Conservation (phyloP, 2,113 vertebrate genomes). For the Xenotilapia caudafasciata region DNA sequence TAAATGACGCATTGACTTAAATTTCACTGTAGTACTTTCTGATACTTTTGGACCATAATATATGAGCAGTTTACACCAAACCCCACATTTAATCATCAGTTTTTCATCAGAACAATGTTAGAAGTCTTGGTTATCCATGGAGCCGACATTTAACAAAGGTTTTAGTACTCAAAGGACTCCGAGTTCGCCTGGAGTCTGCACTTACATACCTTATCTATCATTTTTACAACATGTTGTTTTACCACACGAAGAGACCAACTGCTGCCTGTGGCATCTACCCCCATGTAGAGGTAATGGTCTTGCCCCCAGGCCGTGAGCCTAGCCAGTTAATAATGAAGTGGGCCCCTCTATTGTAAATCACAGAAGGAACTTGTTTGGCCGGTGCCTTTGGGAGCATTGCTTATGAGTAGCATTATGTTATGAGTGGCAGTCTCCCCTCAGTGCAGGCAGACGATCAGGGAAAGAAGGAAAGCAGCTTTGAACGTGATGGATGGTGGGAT, state of each 20-base stretch:
- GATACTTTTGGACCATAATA: background rate
- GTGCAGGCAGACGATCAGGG: background rate
- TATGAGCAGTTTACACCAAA: background rate
- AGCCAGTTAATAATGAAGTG: constrained; percentile 52
- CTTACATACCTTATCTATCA: constrained; percentile 23
- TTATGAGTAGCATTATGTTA: background rate
- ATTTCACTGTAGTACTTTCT: background rate
- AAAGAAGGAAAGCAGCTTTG: constrained; percentile 1
- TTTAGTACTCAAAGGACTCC: background rate
- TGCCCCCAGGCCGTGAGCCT: constrained; percentile 26
- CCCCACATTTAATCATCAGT: background rate
- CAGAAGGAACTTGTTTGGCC: constrained; percentile 41
- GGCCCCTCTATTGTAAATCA: constrained; percentile 60
- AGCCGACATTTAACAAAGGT: background rate
- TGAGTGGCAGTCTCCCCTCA: background rate
- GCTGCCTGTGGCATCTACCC: constrained; percentile 40
- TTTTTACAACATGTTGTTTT: constrained; percentile 46
- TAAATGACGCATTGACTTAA: background rate
- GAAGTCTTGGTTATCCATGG: background rate
- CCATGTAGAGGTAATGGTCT: constrained; percentile 45
- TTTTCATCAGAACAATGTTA: background rate
- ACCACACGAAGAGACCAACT: constrained; percentile 39
- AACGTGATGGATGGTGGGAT: constrained; percentile 39
- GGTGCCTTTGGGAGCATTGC: constrained; percentile 34
- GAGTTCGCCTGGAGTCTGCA: background rate